Conservation (phyloP, 2,888 invertebrate species). For the Spodoptera littoralis region DNA sequence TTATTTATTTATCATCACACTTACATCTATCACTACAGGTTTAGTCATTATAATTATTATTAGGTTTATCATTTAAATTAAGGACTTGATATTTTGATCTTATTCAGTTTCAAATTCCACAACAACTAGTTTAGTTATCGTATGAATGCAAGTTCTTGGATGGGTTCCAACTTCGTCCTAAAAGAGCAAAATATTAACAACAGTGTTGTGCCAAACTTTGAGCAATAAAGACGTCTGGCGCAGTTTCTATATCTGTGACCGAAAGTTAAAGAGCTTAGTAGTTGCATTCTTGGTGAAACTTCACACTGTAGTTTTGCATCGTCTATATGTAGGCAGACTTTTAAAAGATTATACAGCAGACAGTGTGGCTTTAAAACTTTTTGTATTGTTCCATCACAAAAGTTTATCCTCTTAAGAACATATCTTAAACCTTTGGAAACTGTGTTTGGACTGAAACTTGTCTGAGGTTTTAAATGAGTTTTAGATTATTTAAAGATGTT, state of each 20-base stretch:
- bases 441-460: too few species aligned
- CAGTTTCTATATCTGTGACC: slow-evolving; percentile 35
- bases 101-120: slow-evolving; percentile 17
- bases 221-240: slow-evolving; percentile 48
- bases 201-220: slow-evolving; percentile 46
- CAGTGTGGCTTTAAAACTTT: slow-evolving; percentile 27
- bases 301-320: not conserved
- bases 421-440: too few species aligned
- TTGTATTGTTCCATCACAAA: not conserved
- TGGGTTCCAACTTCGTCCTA: slow-evolving; percentile 34
- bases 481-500: too few species aligned
- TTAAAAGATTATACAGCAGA: slow-evolving; percentile 14
- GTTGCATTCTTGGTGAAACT: slow-evolving; percentile 25
- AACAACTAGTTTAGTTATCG: slow-evolving; percentile 17
- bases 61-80: too few species aligned
- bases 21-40: too few species aligned
- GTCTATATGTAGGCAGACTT: slow-evolving; percentile 23
- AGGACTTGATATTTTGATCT: slow-evolving; percentile 7
- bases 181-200: slow-evolving; percentile 47
- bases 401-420: not conserved
- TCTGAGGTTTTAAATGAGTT: too few species aligned
- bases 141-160: slow-evolving; percentile 50
- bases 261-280: slow-evolving; percentile 35
- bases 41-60: too few species aligned
- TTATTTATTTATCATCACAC: too few species aligned